These are phyloP conservation scores for Arion vulgaris DNA, from an alignment of 1,140 invertebrate species.

Conservation along the genomic window DNA sequence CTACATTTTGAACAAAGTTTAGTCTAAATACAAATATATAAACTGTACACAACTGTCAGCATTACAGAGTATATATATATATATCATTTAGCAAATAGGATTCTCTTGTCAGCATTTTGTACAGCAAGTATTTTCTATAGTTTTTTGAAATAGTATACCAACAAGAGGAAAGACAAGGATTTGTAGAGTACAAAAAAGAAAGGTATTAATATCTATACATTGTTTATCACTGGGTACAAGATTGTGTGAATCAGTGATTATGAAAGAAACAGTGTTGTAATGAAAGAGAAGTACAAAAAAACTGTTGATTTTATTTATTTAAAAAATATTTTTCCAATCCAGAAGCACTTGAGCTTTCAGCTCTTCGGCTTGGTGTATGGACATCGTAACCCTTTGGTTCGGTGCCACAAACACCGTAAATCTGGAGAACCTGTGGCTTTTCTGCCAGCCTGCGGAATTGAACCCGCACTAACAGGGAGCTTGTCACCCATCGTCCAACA, in stretches of 20 bases:
- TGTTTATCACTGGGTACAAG: neutral
- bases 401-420: no score
- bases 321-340: no score
- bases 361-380: no score
- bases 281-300: neutral
- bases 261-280: neutral
- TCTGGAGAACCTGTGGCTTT: no score
- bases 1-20: neutral
- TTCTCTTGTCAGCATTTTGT: neutral
- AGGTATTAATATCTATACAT: neutral
- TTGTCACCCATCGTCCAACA: no score
- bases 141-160: no score
- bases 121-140: no score
- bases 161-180: neutral
- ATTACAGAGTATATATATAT: neutral
- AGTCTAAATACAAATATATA: neutral
- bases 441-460: no score
- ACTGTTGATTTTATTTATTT: no score
- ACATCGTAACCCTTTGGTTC: no score
- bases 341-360: no score
- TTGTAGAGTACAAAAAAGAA: neutral
- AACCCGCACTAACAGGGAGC: no score
- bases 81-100: neutral
- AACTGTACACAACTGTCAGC: neutral
- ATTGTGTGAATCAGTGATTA: neutral